A percentile compares a stretch with the other conserved stretches of the same genome.
Evolutionary conservation across 2,113 vertebrate species (phyloP).

Genomic region (Recurvirostra avosetta): DNA sequence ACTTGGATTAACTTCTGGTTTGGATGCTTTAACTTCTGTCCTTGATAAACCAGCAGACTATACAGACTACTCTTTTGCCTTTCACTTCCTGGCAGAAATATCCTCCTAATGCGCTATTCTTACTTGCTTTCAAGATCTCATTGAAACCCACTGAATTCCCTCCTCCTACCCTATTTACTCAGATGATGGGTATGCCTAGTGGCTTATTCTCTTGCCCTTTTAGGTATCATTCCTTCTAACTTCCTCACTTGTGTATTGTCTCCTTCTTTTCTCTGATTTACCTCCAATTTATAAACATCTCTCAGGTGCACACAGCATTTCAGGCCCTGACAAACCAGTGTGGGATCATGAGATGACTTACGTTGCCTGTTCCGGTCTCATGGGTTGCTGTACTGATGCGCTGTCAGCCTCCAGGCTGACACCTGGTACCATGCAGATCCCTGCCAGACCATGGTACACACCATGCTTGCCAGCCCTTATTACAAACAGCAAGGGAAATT

Average conservation of each 20-base stretch:
- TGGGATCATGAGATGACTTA: neutral
- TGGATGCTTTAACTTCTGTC: neutral
- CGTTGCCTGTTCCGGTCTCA: accelerated
- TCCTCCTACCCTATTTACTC: neutral
- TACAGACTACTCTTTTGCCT: neutral
- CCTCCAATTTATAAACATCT: neutral
- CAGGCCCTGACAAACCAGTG: neutral
- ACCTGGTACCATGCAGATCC: accelerated
- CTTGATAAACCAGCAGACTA: neutral
- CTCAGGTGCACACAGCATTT: neutral
- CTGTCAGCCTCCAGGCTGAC: neutral
- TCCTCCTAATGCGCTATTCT: neutral
- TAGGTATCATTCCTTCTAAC: neutral
- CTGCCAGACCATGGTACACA: neutral
- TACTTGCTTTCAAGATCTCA: neutral
- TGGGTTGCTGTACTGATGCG: accelerated
- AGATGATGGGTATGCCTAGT: neutral
- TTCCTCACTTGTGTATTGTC: neutral
- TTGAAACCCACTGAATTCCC: neutral
- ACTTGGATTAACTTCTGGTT: neutral
- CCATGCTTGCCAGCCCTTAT: accelerated
- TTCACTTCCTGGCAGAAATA: neutral
- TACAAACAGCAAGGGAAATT: neutral
- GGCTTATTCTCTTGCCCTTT: neutral
- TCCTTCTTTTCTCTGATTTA: neutral